These are phyloP conservation scores for Spheniscus humboldti DNA, from an alignment of 2,797 vertebrate species.

Conservation along the genomic window DNA sequence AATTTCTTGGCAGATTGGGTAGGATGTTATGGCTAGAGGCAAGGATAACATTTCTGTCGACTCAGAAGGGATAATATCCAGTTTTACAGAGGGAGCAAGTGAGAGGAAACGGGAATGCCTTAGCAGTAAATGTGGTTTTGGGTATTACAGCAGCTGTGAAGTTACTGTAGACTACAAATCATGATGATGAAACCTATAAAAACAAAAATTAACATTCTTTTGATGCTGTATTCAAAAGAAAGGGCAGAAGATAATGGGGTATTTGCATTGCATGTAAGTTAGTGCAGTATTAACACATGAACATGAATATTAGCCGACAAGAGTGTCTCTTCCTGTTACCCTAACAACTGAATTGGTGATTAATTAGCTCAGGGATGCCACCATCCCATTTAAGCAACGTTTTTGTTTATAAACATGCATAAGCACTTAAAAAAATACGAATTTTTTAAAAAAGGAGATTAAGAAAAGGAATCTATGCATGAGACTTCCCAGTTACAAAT, in stretches of 20 bases:
- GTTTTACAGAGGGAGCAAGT: conserved; percentile 68
- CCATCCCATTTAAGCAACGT: not conserved
- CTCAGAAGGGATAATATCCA: conserved; percentile 69
- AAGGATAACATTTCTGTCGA: conserved; percentile 63
- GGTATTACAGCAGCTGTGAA: conserved; percentile 61
- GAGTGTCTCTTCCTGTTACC: not conserved
- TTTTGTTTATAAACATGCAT: not conserved
- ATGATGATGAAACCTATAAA: conserved; percentile 66
- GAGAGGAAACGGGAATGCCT: conserved; percentile 63
- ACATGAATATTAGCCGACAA: not conserved
- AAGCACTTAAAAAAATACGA: not conserved
- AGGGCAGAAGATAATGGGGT: not conserved
- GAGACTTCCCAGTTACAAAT: not conserved
- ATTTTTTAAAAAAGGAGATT: not conserved
- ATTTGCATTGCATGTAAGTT: conserved; percentile 9
- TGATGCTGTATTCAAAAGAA: conserved; percentile 41
- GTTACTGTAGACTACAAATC: conserved; percentile 65
- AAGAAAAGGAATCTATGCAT: not conserved
- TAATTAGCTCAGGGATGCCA: not conserved
- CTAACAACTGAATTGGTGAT: not conserved
- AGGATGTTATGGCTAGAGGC: conserved; percentile 65
- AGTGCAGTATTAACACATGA: not conserved
- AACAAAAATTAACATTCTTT: conserved; percentile 64
- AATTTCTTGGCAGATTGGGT: conserved; percentile 67
- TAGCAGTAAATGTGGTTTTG: conserved; percentile 62